Base-by-base conservation (phyloP, 2,888 invertebrate genomes). In the Machimus atricapillus region DNA sequence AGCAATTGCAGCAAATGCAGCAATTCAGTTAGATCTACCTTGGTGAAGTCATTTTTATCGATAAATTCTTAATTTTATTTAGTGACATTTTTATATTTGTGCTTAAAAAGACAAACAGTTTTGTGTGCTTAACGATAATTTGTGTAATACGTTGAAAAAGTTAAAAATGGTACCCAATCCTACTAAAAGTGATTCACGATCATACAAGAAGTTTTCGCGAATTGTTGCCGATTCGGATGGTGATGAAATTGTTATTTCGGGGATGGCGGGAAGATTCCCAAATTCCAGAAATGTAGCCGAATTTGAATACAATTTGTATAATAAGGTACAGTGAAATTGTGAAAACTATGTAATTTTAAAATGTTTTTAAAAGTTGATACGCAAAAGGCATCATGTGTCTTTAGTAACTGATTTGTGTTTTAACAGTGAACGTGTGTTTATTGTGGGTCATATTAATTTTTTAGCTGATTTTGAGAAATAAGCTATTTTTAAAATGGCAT, bases 201-300 rank as follows among this genome's bases (percentile, higher is more conserved):
- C 89, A 58, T 90, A 90, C 34, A 66, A 66, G 4, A 91, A 91
- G 88, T 90, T 89, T 86, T 91, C 91, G 0, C 89, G 92, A 87
- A 87, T 90, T n/a, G 90, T 86, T 87, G 91, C 92, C 1, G 92
- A 92, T 19, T 90, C 91, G 27, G 91, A 92, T 81, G 94, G 92
- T 2, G 94, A 94, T 89, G 93, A 93, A 89, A 92, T 95, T 87
- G 94, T 95, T 14, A 94, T 95, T 79, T 93, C 93, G 85, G 95
- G 95, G 40, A 94, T 95, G 90, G 91, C 94, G 0, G 95, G 94
- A 31, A 91, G 95, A 88, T 95, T 95, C 90, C 96, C 96, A 1
- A 94, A 94, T 89, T 95, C 95, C 0, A 93, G 94, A 81, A 95
- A 94, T 90, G 93, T 95, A 66, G 91, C 93, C 66, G 94, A 95